Percentiles rank a stretch among this genome's conserved stretches.
Conservation (phyloP, 2,888 invertebrate species). For the Tineola bisselliella region DNA sequence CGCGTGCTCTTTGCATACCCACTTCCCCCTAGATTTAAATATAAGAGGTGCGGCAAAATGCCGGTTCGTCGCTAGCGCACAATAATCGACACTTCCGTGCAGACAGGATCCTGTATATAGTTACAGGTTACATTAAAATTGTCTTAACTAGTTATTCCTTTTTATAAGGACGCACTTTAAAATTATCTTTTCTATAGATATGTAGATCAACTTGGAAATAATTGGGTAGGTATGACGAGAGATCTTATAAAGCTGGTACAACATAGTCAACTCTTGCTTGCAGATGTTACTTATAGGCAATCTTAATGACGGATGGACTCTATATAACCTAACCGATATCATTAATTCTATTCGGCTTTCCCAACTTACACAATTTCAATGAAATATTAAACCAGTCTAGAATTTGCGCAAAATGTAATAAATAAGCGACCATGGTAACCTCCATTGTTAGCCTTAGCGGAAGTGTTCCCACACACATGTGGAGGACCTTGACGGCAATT, state of each 20-base stretch:
- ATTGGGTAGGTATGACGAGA: too few species aligned
- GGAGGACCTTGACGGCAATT: constrained; percentile 6
- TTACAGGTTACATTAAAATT: background rate
- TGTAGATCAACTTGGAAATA: too few species aligned
- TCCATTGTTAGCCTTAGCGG: background rate
- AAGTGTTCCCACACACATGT: background rate
- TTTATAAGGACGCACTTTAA: too few species aligned
- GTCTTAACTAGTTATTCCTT: background rate
- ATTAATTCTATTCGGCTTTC: too few species aligned
- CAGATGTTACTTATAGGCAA: too few species aligned
- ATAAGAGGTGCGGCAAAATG: background rate
- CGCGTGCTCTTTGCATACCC: too few species aligned
- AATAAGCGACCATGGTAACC: background rate
- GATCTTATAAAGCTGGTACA: too few species aligned
- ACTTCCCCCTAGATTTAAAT: background rate
- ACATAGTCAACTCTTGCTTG: too few species aligned
- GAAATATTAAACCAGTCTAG: background rate
- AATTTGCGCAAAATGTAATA: background rate
- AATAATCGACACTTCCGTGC: constrained; percentile 3
- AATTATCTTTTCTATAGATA: too few species aligned
- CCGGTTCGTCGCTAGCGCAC: constrained; percentile 5
- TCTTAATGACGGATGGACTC: too few species aligned
- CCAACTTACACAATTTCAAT: too few species aligned
- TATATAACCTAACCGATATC: too few species aligned
- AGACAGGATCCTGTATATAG: background rate